Evolutionary conservation across 2,797 vertebrate species (phyloP).

Genomic region (Squalus acanthias): DNA sequence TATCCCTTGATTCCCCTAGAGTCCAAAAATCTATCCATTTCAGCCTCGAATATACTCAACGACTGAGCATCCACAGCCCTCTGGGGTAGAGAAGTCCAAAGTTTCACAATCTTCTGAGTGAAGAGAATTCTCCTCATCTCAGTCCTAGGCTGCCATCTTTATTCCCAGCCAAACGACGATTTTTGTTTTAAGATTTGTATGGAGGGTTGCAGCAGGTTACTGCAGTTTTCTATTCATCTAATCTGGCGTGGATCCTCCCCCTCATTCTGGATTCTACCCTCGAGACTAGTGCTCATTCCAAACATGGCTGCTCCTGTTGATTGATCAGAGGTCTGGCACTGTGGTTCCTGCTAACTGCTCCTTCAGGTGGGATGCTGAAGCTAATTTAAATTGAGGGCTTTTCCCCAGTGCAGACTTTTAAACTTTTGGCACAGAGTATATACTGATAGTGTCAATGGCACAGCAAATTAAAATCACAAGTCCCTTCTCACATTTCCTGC

Average conservation of each 20-base stretch:
- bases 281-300: neutral
- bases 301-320: neutral
- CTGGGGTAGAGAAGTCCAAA: neutral
- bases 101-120: neutral
- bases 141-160: neutral
- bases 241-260: neutral
- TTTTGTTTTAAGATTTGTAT: neutral
- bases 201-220: neutral
- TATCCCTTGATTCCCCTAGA: neutral
- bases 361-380: neutral
- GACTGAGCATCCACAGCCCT: neutral
- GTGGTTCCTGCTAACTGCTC: neutral
- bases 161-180: neutral
- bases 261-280: neutral
- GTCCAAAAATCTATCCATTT: too few relatives aligned
- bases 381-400: neutral
- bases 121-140: neutral
- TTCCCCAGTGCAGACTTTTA: neutral
- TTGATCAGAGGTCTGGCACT: neutral
- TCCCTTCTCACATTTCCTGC: too few relatives aligned
- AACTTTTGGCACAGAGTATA: neutral
- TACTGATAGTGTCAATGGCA: neutral
- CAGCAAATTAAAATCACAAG: neutral
- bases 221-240: neutral
- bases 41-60: too few relatives aligned